phyloP scores from a whole-genome alignment of 2,113 vertebrate species.

The Xiphophorus maculatus region DNA sequence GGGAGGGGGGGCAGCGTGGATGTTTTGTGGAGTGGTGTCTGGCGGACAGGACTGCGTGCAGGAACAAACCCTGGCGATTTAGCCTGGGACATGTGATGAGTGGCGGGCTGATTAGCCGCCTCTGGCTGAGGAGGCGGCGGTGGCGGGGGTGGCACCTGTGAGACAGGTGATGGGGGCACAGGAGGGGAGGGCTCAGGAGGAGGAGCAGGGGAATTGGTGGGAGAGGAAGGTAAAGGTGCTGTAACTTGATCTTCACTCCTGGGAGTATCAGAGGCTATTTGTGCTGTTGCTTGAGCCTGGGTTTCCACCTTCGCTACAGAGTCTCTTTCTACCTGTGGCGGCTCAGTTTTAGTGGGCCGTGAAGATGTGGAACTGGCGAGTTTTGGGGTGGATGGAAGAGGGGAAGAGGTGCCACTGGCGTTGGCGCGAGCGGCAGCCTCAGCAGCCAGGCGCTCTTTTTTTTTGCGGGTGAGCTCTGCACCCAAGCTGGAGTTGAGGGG shows the following conservation, averaged over 20 bases:
- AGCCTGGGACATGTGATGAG: conserved; percentile 79
- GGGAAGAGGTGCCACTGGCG: conserved; percentile 48
- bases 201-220: conserved; percentile 71
- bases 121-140: conserved; percentile 70
- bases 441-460: conserved; percentile 91
- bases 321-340: conserved; percentile 51
- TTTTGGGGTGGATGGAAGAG: conserved; percentile 70
- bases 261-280: conserved; percentile 61
- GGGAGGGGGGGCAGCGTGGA: conserved; percentile 95
- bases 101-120: conserved; percentile 63
- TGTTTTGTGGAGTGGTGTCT: conserved; percentile 89
- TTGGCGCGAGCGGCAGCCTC: conserved; percentile 87
- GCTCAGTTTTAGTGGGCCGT: conserved; percentile 59
- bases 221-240: conserved; percentile 41
- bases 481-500: conserved; percentile 94
- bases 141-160: conserved; percentile 74
- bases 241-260: conserved; percentile 45
- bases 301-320: conserved; percentile 35
- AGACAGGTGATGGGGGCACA: conserved; percentile 48
- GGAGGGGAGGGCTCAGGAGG: conserved; percentile 82
- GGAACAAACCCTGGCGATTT: conserved; percentile 85
- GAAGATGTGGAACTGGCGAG: conserved; percentile 44
- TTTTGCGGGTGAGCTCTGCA: conserved; percentile 92
- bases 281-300: conserved; percentile 43
- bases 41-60: conserved; percentile 81